A percentile compares a stretch with the other conserved stretches of the same genome.
These are phyloP conservation scores for Menidia beryllina DNA, from an alignment of 2,113 vertebrate genomes.

Conservation along the genomic window DNA sequence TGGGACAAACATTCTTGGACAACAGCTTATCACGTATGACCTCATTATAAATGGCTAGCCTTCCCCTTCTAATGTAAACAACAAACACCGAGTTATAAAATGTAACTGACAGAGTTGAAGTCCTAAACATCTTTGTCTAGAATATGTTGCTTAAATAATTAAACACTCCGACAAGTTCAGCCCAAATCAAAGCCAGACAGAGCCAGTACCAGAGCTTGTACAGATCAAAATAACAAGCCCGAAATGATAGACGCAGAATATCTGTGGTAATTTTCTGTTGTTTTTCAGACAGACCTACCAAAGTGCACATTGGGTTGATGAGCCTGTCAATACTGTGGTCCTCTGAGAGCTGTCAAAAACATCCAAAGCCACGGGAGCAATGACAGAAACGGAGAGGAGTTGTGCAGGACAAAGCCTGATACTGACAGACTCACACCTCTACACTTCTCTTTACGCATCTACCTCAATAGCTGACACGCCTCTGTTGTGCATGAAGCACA, in stretches of 20 bases:
- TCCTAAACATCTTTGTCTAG: too few species aligned
- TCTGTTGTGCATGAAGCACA: constrained; percentile 10
- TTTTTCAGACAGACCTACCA: background rate
- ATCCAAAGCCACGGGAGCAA: constrained; percentile 14
- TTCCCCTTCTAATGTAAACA: background rate
- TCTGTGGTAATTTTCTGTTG: background rate
- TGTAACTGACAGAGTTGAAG: too few species aligned
- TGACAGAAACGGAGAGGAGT: background rate
- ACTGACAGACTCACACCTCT: constrained; percentile 17
- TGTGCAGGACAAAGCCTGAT: background rate
- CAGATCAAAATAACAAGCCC: background rate
- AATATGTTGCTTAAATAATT: background rate
- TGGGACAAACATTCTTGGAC: constrained; percentile 2
- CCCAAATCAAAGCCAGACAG: background rate
- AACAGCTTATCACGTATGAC: constrained; percentile 3
- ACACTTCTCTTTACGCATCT: constrained; percentile 19
- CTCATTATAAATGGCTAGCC: background rate
- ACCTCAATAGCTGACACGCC: constrained; percentile 44
- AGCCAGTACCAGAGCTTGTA: background rate
- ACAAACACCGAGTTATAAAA: too few species aligned
- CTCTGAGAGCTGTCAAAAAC: constrained; percentile 8
- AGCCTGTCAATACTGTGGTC: background rate
- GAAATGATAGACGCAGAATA: background rate
- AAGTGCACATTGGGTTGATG: background rate
- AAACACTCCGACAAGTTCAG: too few species aligned